Evolutionary conservation across 2,113 vertebrate genomes (phyloP).

Genomic region (Lepidiolamprologus cunningtoni): DNA sequence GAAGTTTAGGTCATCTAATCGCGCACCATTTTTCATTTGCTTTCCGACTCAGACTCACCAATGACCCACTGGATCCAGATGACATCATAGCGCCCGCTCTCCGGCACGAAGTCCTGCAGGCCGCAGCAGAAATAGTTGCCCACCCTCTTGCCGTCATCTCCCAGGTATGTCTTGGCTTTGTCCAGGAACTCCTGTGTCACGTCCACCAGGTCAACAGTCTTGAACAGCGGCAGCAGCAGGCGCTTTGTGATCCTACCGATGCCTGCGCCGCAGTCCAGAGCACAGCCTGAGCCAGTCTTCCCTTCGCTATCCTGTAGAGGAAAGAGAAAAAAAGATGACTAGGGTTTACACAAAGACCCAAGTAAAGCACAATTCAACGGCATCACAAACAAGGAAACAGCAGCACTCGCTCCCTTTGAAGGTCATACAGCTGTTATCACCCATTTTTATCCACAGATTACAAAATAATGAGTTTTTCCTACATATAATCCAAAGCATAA

Average conservation of each 20-base stretch:
- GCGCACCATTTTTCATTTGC: background rate
- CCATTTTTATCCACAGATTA: background rate
- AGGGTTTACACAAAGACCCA: background rate
- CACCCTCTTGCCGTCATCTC: conserved; percentile 82
- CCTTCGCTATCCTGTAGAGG: conserved; percentile 77
- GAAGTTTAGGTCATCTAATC: background rate
- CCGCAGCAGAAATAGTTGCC: conserved; percentile 88
- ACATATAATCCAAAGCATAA: background rate
- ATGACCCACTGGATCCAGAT: conserved; percentile 99
- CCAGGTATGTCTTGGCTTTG: conserved; percentile 85
- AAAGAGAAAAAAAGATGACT: background rate
- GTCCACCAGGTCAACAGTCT: conserved; percentile 89
- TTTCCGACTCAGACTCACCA: conserved; percentile 68
- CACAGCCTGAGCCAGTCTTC: conserved; percentile 73
- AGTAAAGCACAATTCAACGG: background rate
- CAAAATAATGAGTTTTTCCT: background rate
- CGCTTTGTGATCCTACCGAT: conserved; percentile 93
- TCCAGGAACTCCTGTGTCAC: conserved; percentile 90
- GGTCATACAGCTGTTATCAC: background rate
- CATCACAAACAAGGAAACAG: background rate
- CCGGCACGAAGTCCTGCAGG: conserved; percentile 88
- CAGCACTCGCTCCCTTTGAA: background rate
- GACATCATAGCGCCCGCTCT: conserved; percentile 82
- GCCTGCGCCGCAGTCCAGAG: conserved; percentile 92
- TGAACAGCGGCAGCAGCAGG: conserved; percentile 87